A percentile compares a stretch with the other conserved stretches of the same genome.
Conservation (phyloP, 2,888 invertebrate genomes). For the Parasteatoda lunata region DNA sequence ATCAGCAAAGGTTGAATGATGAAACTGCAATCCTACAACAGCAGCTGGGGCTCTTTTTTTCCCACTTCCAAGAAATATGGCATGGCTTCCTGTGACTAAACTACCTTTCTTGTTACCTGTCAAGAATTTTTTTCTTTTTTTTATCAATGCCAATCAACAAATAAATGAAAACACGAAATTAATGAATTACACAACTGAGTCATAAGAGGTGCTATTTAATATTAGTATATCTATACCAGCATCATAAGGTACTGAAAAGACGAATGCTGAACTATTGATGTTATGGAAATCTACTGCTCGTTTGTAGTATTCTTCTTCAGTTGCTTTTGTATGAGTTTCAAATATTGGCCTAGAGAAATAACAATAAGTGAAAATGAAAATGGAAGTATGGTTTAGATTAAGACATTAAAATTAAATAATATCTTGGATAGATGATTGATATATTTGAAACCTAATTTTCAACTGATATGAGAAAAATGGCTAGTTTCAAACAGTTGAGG, state of each 20-base stretch:
- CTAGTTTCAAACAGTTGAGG: too few species aligned
- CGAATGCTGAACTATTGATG: conserved; percentile 86
- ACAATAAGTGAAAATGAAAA: background rate
- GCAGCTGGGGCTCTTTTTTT: conserved; percentile 78
- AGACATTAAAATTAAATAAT: too few species aligned
- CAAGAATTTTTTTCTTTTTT: background rate
- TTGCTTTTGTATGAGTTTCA: conserved; percentile 77
- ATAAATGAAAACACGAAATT: background rate
- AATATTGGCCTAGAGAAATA: conserved; percentile 56
- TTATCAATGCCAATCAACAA: background rate
- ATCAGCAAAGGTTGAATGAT: conserved; percentile 85
- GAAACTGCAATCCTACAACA: conserved; percentile 92
- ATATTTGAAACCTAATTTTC: too few species aligned
- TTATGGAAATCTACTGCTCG: conserved; percentile 90
- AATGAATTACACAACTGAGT: background rate
- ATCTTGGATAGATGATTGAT: too few species aligned
- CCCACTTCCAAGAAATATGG: conserved; percentile 74
- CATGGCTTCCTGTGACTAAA: conserved; percentile 89
- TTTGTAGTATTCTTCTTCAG: conserved; percentile 92
- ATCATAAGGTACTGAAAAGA: conserved; percentile 89
- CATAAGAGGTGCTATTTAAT: background rate
- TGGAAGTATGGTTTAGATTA: too few species aligned
- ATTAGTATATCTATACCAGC: conserved; percentile 75
- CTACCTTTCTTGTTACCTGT: conserved; percentile 59
- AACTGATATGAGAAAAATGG: too few species aligned